These are phyloP conservation scores for Chironomus striatipennis DNA, from an alignment of 1,140 invertebrate species.

Conservation along the genomic window DNA sequence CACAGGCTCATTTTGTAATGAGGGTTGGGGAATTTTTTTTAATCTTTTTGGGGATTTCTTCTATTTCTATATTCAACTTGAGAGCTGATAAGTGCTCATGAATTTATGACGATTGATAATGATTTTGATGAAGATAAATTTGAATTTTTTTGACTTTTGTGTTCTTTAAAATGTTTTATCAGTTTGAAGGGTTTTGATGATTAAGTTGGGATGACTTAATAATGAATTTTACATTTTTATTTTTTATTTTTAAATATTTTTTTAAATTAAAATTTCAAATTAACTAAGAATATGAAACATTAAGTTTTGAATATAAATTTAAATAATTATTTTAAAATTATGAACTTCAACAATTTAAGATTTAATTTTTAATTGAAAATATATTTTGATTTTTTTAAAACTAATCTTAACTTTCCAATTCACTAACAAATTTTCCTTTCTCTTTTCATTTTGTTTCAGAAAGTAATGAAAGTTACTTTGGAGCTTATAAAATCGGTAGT, in stretches of 20 bases:
- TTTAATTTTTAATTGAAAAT: background rate
- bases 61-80: background rate
- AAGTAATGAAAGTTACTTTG: slow-evolving; percentile 26
- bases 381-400: too few species aligned
- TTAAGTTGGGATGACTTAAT: background rate
- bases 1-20: background rate
- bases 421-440: background rate
- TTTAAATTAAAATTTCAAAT: too few species aligned
- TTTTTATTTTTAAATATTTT: background rate
- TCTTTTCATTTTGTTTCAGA: slow-evolving; percentile 19
- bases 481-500: slow-evolving; percentile 25
- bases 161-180: background rate
- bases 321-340: background rate
- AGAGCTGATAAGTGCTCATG: slow-evolving; percentile 14
- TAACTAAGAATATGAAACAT: background rate
- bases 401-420: too few species aligned
- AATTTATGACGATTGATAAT: background rate
- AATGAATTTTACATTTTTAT: background rate
- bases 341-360: background rate
- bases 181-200: background rate
- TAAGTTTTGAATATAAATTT: background rate
- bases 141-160: too few species aligned
- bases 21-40: background rate
- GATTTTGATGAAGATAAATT: slow-evolving; percentile 2
- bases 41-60: background rate